Base-by-base conservation (phyloP, 2,113 vertebrate genomes). In the Sterrhoptilus dennistouni region DNA sequence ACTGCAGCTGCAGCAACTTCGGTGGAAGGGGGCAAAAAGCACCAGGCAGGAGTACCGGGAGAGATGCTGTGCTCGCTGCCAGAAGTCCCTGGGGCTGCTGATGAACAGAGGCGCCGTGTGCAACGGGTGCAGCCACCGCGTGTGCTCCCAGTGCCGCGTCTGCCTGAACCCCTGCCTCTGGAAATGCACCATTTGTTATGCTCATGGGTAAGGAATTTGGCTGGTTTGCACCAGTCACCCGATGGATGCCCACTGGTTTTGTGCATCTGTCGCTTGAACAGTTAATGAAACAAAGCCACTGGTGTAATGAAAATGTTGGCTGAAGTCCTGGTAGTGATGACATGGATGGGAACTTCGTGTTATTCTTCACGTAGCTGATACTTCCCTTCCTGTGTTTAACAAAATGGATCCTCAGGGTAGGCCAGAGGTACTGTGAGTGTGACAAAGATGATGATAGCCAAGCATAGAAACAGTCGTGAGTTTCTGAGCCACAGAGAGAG, bases 161-260 rank as follows among this genome's bases (percentile, higher is more conserved):
- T 94, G 86, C 94, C 93, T 95, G 40, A 95, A 42, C 24, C 89
- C 97, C 18, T 84, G 8, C 5, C 78, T 94, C 14, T 99, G 99
- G 99, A 98, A 98, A 88, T 99, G 99, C 96, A 99, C 98, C 0
- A 60, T 99, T 72, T 99, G 99, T 91, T 98, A 98, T 0, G 98
- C 99, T 33, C 98, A 98, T 40, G 98, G 99, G 99, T 99, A 77
- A 98, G 98, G 33, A 27, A 1, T 36, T 5, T 6, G 31, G 25
- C 15, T 27, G 17, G 3, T 28, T 47, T 47, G 6, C 29, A 9
- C 15, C 24, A 1, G 6, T 52, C 54, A 36, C 12, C 35, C 8
- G 3, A 4, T 21, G 24, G 8, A 7, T 52, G 24, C 10, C 14
- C 8, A 0, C n/a, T 25, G 25, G 2, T 38, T 88, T 74, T 72